Percentiles rank a stretch among this genome's conserved stretches.
Evolutionary conservation across 2,888 invertebrate species (phyloP).

Genomic region (Uloborus plumipes): DNA sequence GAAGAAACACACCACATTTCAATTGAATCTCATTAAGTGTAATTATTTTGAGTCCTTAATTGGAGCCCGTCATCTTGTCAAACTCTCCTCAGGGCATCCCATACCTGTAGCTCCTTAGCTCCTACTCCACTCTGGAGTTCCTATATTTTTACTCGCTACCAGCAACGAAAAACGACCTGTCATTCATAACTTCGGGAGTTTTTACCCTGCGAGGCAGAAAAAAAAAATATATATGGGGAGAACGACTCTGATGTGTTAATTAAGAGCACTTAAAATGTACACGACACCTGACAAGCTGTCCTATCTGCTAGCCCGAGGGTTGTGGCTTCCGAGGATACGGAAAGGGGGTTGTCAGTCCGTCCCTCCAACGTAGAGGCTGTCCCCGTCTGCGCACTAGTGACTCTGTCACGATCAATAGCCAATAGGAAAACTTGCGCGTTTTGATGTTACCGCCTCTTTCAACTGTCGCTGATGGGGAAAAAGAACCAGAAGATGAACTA

Average conservation of each 20-base stretch:
- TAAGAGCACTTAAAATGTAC: conserved; percentile 55
- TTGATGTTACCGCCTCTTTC: conserved; percentile 21
- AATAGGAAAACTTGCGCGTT: conserved; percentile 12
- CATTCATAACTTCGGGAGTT: conserved; percentile 27
- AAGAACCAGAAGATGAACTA: conserved; percentile 15
- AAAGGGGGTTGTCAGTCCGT: background rate
- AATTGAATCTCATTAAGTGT: background rate
- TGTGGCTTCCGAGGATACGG: conserved; percentile 4
- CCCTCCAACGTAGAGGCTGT: background rate
- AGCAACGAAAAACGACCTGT: conserved; percentile 35
- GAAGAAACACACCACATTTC: too few relatives aligned
- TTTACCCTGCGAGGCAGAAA: conserved; percentile 17
- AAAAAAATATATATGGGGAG: conserved; percentile 21
- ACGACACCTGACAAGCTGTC: conserved; percentile 47
- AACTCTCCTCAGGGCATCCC: background rate
- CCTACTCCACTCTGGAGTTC: conserved; percentile 17
- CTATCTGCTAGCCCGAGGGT: conserved; percentile 14
- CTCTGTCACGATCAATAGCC: conserved; percentile 7
- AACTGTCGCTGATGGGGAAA: background rate
- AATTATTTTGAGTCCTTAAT: conserved; percentile 6
- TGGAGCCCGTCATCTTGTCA: background rate
- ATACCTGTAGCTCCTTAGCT: conserved; percentile 2
- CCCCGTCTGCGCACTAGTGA: conserved; percentile 32
- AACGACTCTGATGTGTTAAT: conserved; percentile 39
- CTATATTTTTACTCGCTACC: conserved; percentile 17